Conservation (phyloP, 2,888 invertebrate species). For the Lobophora halterata region DNA sequence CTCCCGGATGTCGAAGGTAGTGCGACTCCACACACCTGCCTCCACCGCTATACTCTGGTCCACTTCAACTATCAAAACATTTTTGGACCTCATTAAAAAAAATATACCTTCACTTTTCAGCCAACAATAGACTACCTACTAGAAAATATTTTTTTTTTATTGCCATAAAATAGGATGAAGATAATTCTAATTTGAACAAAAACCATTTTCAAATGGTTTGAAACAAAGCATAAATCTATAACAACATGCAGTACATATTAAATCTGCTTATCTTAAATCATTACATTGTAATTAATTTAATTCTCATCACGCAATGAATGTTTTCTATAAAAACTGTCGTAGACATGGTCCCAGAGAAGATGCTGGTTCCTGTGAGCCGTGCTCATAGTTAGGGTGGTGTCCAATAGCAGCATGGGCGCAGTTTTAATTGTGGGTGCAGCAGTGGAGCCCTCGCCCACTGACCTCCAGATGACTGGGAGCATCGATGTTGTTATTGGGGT, state of each 20-base stretch:
- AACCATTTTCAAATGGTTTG: no score
- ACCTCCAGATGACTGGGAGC: slow-evolving; percentile 61
- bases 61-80: no score
- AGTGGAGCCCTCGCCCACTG: slow-evolving; percentile 30
- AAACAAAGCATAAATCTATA: no score
- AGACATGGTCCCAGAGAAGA: slow-evolving; percentile 65
- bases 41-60: no score
- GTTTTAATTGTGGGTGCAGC: slow-evolving; percentile 36
- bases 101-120: no score
- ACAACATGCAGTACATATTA: no score
- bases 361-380: slow-evolving; percentile 36
- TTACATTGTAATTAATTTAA: slow-evolving; percentile 17
- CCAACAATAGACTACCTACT: no score
- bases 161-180: no score
- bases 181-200: no score
- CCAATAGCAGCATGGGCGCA: slow-evolving; percentile 43
- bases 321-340: slow-evolving; percentile 51
- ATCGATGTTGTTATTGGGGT: slow-evolving; percentile 58
- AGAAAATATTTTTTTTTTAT: no score
- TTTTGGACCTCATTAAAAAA: no score
- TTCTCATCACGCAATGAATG: slow-evolving; percentile 30
- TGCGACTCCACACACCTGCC: slow-evolving; percentile 16
- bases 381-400: slow-evolving; percentile 36
- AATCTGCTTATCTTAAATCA: no score
- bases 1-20: slow-evolving; percentile 23